Evolutionary conservation across 2,888 invertebrate genomes (phyloP).

Genomic region (Euzophera pinguis): DNA sequence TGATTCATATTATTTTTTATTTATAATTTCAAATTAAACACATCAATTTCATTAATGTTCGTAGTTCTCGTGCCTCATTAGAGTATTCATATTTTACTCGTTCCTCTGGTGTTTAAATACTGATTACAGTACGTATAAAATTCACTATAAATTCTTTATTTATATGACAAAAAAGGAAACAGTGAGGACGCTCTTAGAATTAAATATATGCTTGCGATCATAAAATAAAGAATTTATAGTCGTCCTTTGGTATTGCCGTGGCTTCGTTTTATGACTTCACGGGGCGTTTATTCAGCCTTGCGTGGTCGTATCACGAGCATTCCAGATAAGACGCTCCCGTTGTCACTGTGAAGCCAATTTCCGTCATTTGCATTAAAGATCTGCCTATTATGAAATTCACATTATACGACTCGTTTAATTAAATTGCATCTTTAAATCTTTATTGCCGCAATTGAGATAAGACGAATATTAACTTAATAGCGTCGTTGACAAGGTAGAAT

Average conservation of each 20-base stretch:
- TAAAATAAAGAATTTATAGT: slow-evolving; percentile 79
- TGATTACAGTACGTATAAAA: slow-evolving; percentile 59
- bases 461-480: slow-evolving; percentile 3
- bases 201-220: slow-evolving; percentile 73
- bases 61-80: slow-evolving; percentile 45
- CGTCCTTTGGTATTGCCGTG: slow-evolving; percentile 75
- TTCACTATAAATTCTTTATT: slow-evolving; percentile 66
- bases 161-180: slow-evolving; percentile 71
- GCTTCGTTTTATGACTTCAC: slow-evolving; percentile 74
- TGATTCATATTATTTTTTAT: slow-evolving; percentile 34
- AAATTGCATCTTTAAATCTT: slow-evolving; percentile 18
- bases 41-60: slow-evolving; percentile 42
- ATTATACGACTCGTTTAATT: slow-evolving; percentile 24
- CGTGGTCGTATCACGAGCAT: slow-evolving; percentile 63
- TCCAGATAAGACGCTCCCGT: slow-evolving; percentile 54
- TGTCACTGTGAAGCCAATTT: slow-evolving; percentile 48
- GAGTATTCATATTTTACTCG: slow-evolving; percentile 41
- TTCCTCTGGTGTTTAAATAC: slow-evolving; percentile 49
- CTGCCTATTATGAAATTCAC: slow-evolving; percentile 22
- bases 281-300: slow-evolving; percentile 70
- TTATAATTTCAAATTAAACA: slow-evolving; percentile 37
- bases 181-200: slow-evolving; percentile 68
- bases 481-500: background rate
- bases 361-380: slow-evolving; percentile 39
- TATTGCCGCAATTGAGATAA: background rate